phyloP scores from a whole-genome alignment of 1,140 invertebrate species.

The Triops longicaudatus region DNA sequence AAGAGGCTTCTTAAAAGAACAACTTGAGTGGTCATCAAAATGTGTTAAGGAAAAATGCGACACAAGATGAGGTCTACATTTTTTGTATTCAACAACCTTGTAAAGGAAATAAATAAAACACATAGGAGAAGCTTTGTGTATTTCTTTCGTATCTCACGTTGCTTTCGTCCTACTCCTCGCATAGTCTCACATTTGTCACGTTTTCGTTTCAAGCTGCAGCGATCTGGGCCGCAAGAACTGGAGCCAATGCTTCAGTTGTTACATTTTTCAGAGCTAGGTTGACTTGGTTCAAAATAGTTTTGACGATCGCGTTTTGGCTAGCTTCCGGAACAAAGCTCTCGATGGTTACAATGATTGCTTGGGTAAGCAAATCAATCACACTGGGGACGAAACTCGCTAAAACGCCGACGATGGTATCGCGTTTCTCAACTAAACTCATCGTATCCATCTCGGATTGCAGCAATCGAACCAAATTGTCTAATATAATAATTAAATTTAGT shows the following conservation, averaged over 20 bases:
- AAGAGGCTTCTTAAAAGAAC: too few species aligned
- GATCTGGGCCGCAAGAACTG: not conserved
- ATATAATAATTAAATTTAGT: too few species aligned
- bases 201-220: not conserved
- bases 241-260: not conserved
- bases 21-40: too few species aligned
- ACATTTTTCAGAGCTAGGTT: not conserved
- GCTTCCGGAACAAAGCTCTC: not conserved
- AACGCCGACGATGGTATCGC: not conserved
- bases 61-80: too few species aligned
- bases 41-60: too few species aligned
- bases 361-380: not conserved
- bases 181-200: not conserved
- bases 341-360: not conserved
- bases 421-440: not conserved
- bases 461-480: not conserved
- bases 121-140: too few species aligned
- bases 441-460: not conserved
- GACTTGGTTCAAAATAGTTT: not conserved
- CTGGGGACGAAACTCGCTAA: not conserved
- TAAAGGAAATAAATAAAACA: too few species aligned
- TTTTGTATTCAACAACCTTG: too few species aligned
- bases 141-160: not conserved
- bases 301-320: not conserved
- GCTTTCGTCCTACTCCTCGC: not conserved